A percentile compares a stretch with the other conserved stretches of the same genome.
These are phyloP conservation scores for Lepus oiostolus DNA, from an alignment of 2,797 vertebrate species.

Conservation along the genomic window DNA sequence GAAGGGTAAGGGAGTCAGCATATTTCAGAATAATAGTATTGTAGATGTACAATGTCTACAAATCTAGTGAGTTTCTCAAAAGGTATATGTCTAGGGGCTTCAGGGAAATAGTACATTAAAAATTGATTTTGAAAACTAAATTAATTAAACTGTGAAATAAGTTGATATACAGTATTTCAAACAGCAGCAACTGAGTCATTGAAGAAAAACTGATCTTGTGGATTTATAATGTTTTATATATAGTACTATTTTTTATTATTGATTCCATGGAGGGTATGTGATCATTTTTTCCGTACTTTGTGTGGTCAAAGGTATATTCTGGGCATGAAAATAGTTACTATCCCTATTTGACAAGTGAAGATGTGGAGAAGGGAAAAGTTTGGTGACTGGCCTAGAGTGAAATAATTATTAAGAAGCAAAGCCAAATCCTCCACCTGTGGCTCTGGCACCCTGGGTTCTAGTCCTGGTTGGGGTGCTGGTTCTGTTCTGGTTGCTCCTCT, in stretches of 20 bases:
- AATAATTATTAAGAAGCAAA: neutral
- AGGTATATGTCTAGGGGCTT: neutral
- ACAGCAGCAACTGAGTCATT: neutral
- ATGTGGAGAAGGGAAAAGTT: neutral
- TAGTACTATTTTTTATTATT: slow-evolving; percentile 1
- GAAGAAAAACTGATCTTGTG: neutral
- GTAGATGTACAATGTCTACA: neutral
- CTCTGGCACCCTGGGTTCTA: too few relatives aligned
- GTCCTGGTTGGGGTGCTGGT: too few relatives aligned
- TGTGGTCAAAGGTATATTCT: neutral
- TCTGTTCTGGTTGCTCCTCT: too few relatives aligned
- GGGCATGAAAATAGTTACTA: neutral
- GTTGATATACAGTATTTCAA: slow-evolving; percentile 56
- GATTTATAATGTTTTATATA: neutral
- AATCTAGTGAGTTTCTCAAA: neutral
- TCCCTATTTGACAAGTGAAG: neutral
- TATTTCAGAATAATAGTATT: neutral
- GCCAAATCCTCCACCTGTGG: neutral
- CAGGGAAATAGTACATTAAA: neutral
- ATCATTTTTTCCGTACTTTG: neutral
- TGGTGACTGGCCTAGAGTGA: neutral
- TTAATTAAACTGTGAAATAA: slow-evolving; percentile 5
- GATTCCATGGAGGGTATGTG: neutral
- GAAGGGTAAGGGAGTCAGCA: neutral
- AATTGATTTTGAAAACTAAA: slow-evolving; percentile 19